Conservation (phyloP, 2,888 invertebrate genomes). For the Ferdinandea cuprea region DNA sequence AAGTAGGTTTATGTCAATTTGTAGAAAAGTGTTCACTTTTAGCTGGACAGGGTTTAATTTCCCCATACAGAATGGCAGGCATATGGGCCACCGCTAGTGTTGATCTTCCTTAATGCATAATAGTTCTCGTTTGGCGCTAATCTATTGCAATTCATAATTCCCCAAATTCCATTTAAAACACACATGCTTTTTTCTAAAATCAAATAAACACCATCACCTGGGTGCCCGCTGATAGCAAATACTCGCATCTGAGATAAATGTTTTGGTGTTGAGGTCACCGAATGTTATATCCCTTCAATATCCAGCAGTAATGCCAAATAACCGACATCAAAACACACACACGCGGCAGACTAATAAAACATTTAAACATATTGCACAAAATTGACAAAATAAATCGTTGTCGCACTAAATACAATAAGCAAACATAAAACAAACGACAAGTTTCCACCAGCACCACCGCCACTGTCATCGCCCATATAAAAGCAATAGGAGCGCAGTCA, state of each 20-base stretch:
- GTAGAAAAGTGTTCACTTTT: too few relatives aligned
- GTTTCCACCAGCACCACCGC: background rate
- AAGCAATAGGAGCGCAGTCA: conserved; percentile 28
- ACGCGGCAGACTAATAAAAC: conserved; percentile 68
- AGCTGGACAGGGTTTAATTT: too few relatives aligned
- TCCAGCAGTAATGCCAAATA: conserved; percentile 31
- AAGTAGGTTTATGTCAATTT: too few relatives aligned
- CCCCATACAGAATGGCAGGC: too few relatives aligned
- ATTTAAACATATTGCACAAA: conserved; percentile 72
- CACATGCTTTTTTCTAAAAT: too few relatives aligned
- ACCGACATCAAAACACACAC: conserved; percentile 59
- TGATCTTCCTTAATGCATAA: too few relatives aligned
- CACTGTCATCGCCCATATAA: background rate
- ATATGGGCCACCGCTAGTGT: too few relatives aligned
- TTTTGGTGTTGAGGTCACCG: conserved; percentile 45
- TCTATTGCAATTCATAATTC: too few relatives aligned
- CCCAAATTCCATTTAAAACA: too few relatives aligned
- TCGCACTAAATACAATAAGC: conserved; percentile 74
- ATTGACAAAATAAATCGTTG: conserved; percentile 73
- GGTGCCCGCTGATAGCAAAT: conserved; percentile 57
- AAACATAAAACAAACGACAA: conserved; percentile 69
- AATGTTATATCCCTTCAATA: conserved; percentile 8
- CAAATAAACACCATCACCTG: conserved; percentile 23
- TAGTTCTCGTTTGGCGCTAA: too few relatives aligned
- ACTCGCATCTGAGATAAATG: conserved; percentile 61